These are phyloP conservation scores for Pangasius sanitwongsei DNA, from an alignment of 2,797 vertebrate genomes.

Conservation along the genomic window DNA sequence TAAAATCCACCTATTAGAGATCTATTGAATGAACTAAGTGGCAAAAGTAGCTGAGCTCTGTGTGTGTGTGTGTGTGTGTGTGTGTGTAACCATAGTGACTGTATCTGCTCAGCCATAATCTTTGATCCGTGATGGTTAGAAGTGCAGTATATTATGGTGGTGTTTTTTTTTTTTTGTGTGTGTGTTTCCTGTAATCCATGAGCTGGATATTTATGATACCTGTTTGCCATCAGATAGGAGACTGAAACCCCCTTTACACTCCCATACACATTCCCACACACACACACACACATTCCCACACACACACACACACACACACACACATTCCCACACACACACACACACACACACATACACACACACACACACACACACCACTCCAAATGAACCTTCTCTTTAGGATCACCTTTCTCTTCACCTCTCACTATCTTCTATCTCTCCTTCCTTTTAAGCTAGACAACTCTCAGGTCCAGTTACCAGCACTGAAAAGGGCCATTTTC, in stretches of 20 bases:
- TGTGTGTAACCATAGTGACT: conserved; percentile 20
- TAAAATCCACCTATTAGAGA: conserved; percentile 38
- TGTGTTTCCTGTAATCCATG: conserved; percentile 50
- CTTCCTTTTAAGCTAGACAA: conserved; percentile 17
- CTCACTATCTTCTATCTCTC: conserved; percentile 5
- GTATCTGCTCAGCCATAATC: conserved; percentile 15
- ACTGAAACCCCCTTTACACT: conserved; percentile 4
- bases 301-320: conserved; percentile 28
- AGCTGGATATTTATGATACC: conserved; percentile 54
- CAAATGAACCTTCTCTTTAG: conserved; percentile 24
- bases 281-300: conserved; percentile 9
- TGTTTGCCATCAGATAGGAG: conserved; percentile 54
- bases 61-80: conserved; percentile 24
- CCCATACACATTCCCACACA: background rate
- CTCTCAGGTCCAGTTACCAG: conserved; percentile 43
- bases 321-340: conserved; percentile 13
- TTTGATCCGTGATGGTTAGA: conserved; percentile 33
- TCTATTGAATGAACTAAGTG: conserved; percentile 34
- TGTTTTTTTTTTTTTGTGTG: conserved; percentile 10
- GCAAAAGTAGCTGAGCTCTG: background rate
- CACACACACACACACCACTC: background rate
- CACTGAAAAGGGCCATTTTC: conserved; percentile 37
- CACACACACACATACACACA: conserved; percentile 26
- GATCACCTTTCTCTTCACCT: conserved; percentile 51
- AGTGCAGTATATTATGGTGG: conserved; percentile 23